Evolutionary conservation across 2,797 vertebrate species (phyloP), one percentile per base, ranked within the genome.

Genomic region (Gambusia yucatana): DNA sequence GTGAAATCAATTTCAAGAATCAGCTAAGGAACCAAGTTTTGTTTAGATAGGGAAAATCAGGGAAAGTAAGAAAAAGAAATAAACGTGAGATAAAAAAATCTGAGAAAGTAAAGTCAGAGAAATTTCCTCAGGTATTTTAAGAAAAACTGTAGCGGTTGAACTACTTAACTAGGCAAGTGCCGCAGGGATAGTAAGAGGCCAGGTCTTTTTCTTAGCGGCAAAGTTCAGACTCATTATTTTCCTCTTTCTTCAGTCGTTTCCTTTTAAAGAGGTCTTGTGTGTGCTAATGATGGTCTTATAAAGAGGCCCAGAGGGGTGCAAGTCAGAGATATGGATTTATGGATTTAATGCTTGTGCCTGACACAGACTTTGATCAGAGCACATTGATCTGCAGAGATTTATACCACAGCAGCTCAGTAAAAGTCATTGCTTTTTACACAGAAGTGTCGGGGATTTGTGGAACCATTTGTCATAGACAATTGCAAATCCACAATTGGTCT

Each of bases 301-400:
- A 94, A 91, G 87, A 90, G 87, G 82, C 93, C 93, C 92, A 75
- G 83, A 91, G 90, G 93, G 89, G 84, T 91, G 88, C 82, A 8
- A 87, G 89, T 84, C 88, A 87, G 67, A 91, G 90, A 91, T 93
- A 95, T 93, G 90, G 93, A 94, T 94, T 94, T 91, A 94, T 92
- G 90, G 93, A 92, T 93, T 92, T 82, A 70, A 90, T 91, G 88
- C 89, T 74, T 41, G 82, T 86, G 91, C 91, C 88, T 91, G 90
- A 94, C 89, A 88, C 82, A 88, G 81, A 77, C 92, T 95, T 94
- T 94, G 94, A 95, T 95, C 94, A 93, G 87, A 90, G 88, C 76
- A 81, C 91, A 94, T 93, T 93, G 92, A 95, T 95, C 90, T 93
- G 89, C 78, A 82, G 90, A 94, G 92, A 95, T 94, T 95, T 95